Base-by-base conservation (phyloP, 2,797 vertebrate genomes). In the Tokudaia tokunoshimensis region DNA sequence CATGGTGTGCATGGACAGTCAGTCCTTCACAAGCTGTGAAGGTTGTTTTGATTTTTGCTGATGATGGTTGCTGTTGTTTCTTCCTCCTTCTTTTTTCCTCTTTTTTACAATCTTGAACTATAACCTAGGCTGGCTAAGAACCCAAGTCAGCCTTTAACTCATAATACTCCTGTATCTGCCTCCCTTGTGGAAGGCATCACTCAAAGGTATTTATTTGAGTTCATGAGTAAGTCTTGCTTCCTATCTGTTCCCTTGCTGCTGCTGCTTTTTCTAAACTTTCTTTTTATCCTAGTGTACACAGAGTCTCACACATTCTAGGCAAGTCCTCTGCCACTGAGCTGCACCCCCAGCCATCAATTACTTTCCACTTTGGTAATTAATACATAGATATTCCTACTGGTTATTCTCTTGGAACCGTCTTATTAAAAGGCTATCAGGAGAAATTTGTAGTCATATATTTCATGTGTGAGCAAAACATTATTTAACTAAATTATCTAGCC, bases 401-500 rank as follows among this genome's bases (percentile, higher is more conserved):
- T 95, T 70, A 57, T 55, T 97, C 65, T 93, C 13, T 89, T 70
- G 50, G 94, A 95, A 70, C 20, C 75, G 6, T 89, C 87, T 67
- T 63, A 80, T 92, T 86, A 76, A 95, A 95, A 84, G 75, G 41
- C 29, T 65, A 91, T 31, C n/a, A 80, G 29, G 59, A 55, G 24
- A 82, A 91, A 89, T 89, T 87, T 65, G 7, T 63, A 74, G 24
- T 70, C 31, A 89, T 63, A 12, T 82, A 88, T 91, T 89, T 91
- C 76, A 41, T 91, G 57, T 70, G 24, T 84, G 85, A 92, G 76
- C 92, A 57, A 96, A 41, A 96, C 31, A 67, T 47, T 91, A 67
- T 80, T 90, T 88, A 92, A 93, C 29, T 93, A 63, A 89, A 20
- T 88, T 93, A 95, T 37, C n/a, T 90, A 86, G 37, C 22, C n/a